Evolutionary conservation across 1,140 invertebrate species (phyloP).

Genomic region (Sitophilus oryzae): DNA sequence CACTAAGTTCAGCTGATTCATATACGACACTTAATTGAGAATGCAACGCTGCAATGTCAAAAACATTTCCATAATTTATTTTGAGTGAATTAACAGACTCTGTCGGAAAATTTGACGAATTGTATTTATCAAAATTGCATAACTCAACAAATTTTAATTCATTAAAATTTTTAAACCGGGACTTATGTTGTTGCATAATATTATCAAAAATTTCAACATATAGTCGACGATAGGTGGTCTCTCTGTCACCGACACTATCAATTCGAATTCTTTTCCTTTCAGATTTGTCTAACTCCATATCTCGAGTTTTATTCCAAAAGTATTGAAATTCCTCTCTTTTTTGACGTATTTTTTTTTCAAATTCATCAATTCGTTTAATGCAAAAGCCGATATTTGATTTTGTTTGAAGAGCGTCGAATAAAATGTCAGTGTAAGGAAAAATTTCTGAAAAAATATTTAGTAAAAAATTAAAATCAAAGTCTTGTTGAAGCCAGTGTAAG

Average conservation of each 20-base stretch:
- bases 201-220: constrained; percentile 22
- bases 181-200: constrained; percentile 7
- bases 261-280: constrained; percentile 8
- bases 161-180: constrained; percentile 7
- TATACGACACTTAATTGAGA: too few species aligned
- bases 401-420: constrained; percentile 9
- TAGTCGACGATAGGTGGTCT: not conserved
- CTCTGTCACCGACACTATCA: constrained; percentile 1
- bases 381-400: constrained; percentile 12
- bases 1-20: too few species aligned
- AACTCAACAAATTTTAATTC: constrained; percentile 35
- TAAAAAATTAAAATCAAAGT: constrained; percentile 9
- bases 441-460: constrained; percentile 3
- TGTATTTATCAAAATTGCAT: not conserved
- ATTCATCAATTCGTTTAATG: constrained; percentile 4
- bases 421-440: constrained; percentile 1
- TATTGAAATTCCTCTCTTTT: constrained; percentile 2
- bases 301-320: constrained; percentile 2
- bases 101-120: too few species aligned
- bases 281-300: not conserved
- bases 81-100: too few species aligned
- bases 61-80: too few species aligned
- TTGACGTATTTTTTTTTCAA: too few species aligned
- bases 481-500: too few species aligned
- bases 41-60: too few species aligned